Evolutionary conservation across 2,113 vertebrate species (phyloP).

Genomic region (Planiliza haematocheilus): DNA sequence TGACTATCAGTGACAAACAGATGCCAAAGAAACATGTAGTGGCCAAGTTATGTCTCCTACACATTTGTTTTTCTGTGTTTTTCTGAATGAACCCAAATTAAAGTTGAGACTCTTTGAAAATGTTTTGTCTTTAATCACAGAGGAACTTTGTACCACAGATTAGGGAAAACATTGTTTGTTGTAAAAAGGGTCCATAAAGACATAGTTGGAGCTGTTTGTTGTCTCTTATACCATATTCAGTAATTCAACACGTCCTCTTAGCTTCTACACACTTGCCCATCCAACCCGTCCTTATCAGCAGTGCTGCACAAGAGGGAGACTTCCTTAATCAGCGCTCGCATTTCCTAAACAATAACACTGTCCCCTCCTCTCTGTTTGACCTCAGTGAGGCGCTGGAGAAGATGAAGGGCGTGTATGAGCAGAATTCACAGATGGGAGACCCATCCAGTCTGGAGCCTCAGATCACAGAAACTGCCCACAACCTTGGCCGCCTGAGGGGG

Average conservation of each 20-base stretch:
- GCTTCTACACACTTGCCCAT: neutral
- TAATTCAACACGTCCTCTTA: neutral
- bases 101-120: neutral
- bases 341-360: constrained; percentile 25
- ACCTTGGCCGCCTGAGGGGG: constrained; percentile 87
- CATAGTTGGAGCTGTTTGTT: neutral
- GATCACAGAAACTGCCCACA: constrained; percentile 89
- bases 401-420: constrained; percentile 97
- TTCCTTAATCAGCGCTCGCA: constrained; percentile 21
- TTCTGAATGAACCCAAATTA: no score
- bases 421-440: constrained; percentile 95
- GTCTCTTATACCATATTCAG: no score
- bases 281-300: constrained; percentile 25
- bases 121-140: neutral
- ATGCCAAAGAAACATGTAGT: no score
- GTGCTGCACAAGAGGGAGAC: constrained; percentile 6
- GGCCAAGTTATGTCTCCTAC: neutral
- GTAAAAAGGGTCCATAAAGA: no score
- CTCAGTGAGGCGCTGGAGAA: constrained; percentile 92
- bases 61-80: neutral
- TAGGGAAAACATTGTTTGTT: no score
- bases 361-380: neutral
- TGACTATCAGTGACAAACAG: no score
- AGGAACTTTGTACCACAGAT: no score
- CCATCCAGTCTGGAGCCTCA: constrained; percentile 93